Evolutionary conservation across 1,140 invertebrate genomes (phyloP), one percentile per base, ranked within the genome.

Genomic region (Bombus confusus): DNA sequence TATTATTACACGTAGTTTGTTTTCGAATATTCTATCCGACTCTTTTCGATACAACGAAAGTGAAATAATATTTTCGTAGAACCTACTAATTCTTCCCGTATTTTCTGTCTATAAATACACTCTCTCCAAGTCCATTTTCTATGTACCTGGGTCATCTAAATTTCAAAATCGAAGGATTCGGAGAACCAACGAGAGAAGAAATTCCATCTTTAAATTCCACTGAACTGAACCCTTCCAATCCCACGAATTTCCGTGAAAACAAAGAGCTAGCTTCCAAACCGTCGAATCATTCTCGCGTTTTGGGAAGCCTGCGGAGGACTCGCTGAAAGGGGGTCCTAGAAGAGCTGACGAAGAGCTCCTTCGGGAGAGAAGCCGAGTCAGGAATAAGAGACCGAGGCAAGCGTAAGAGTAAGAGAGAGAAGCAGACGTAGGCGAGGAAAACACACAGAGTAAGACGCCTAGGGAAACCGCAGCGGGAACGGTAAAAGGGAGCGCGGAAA

Each of bases 401-500:
- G 1, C 15, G 31, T 6, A 37, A 18, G 66, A 68, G 10, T 34
- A 34, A 25, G 72, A 8, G 43, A 52, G 47, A 8, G 18, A 18
- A 31, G 3, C 1, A 25, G n/a, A 9, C 18, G 15, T 34, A n/a
- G 15, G 15, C 15, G 43, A 22, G 41, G 59, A 78, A 87, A 28
- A 64, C 57, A 80, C 34, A 39, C 47, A 37, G 74, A 73, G 59
- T n/a, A 71, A 41, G 73, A 59, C 28, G 68, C 34, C 57, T 62
- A 79, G 86, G 69, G 82, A 83, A 87, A 86, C 81, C 62, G 81
- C 76, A 79, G 43, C 73, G 79, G 85, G 82, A 85, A 75, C 80
- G 90, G 85, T 86, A 91, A 88, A 92, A 89, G 87, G 89, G 90
- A 91, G 91, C 90, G 91, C 80, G 93, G 91, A 93, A 92, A 92